These are phyloP conservation scores for Propithecus deckenii DNA, from an alignment of 2,797 vertebrate genomes.

Conservation along the genomic window DNA sequence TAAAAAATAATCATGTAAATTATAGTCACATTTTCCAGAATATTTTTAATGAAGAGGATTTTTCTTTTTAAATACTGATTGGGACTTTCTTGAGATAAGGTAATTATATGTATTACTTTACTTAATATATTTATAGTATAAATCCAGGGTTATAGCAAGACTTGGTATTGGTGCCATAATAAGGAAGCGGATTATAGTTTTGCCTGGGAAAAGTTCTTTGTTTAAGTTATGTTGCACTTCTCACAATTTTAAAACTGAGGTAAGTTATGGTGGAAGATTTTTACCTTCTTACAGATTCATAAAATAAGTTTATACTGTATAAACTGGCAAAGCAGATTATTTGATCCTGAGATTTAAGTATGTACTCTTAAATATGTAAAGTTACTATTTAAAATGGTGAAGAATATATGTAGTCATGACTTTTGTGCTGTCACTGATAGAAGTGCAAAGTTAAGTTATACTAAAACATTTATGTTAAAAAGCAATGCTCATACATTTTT, in stretches of 20 bases:
- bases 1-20: conserved; percentile 68
- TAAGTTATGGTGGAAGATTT: background rate
- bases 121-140: conserved; percentile 42
- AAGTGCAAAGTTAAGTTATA: conserved; percentile 17
- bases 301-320: background rate
- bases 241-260: background rate
- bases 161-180: background rate
- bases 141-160: background rate
- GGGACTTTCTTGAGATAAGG: conserved; percentile 18
- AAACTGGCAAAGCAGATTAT: background rate
- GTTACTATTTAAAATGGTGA: background rate
- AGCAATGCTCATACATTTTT: background rate
- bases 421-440: background rate
- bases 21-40: conserved; percentile 56
- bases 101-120: conserved; percentile 46
- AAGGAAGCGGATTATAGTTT: conserved; percentile 31
- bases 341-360: background rate
- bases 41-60: conserved; percentile 40
- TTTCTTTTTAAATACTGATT: conserved; percentile 59
- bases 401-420: background rate
- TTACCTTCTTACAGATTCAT: background rate
- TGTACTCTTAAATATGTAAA: background rate
- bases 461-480: background rate
- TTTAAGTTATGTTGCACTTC: conserved; percentile 21
- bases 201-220: conserved; percentile 8